A percentile compares a stretch with the other conserved stretches of the same genome.
These are phyloP conservation scores for Pteromalus puparum DNA, from an alignment of 1,140 invertebrate species.

Conservation along the genomic window DNA sequence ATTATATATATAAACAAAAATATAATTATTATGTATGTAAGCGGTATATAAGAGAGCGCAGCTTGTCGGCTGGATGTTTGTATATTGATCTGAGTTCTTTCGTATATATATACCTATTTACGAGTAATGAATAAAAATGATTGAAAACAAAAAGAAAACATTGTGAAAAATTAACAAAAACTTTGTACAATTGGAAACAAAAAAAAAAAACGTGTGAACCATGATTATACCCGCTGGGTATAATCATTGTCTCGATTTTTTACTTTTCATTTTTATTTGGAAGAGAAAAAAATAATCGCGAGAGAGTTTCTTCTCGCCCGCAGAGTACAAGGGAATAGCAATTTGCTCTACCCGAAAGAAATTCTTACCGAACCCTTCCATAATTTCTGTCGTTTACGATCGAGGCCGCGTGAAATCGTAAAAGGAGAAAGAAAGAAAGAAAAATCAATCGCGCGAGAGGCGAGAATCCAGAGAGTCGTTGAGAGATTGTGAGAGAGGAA, in stretches of 20 bases:
- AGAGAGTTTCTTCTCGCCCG: not conserved
- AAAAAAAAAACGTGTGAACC: not conserved
- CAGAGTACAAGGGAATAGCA: not conserved
- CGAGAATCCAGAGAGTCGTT: not conserved
- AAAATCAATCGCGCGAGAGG: slow-evolving; percentile 6
- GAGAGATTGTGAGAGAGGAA: not conserved
- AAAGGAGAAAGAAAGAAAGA: not conserved
- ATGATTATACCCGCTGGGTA: not conserved
- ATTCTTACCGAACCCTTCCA: not conserved
- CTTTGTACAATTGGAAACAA: slow-evolving; percentile 20
- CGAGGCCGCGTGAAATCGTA: not conserved
- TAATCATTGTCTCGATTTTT: not conserved
- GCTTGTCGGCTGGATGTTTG: slow-evolving; percentile 45
- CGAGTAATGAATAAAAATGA: slow-evolving; percentile 34
- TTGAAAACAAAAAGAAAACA: slow-evolving; percentile 3
- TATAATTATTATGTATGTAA: slow-evolving; percentile 35
- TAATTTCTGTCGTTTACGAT: not conserved
- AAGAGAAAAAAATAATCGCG: no score
- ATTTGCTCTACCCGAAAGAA: not conserved
- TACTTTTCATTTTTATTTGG: not conserved
- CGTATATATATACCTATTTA: slow-evolving; percentile 17
- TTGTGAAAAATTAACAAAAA: no score
- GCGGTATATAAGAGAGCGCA: slow-evolving; percentile 35
- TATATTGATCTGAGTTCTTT: slow-evolving; percentile 52
- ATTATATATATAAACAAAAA: slow-evolving; percentile 2